phyloP scores from a whole-genome alignment of 2,888 invertebrate species.

The Apeira syringaria region DNA sequence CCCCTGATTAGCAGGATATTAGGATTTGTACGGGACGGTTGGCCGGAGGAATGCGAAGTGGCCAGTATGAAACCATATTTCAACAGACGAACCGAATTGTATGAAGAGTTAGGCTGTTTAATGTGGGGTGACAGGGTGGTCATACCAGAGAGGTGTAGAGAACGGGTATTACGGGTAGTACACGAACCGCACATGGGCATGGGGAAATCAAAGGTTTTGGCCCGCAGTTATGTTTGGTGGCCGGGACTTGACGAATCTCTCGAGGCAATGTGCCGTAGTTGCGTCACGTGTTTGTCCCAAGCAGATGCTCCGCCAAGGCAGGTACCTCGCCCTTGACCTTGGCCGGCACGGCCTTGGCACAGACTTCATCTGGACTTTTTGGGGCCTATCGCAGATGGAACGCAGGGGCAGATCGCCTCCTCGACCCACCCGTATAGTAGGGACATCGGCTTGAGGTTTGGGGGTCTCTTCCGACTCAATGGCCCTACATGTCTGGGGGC shows the following conservation, averaged over 20 bases:
- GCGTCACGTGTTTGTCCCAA: conserved; percentile 8
- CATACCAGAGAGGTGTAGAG: no score
- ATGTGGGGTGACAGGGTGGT: no score
- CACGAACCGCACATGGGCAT: conserved; percentile 26
- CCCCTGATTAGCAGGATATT: conserved; percentile 21
- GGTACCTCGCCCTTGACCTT: conserved; percentile 12
- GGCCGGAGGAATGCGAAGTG: conserved; percentile 21
- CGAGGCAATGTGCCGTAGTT: conserved; percentile 10
- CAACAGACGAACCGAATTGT: conserved; percentile 26
- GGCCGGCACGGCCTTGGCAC: conserved; percentile 17
- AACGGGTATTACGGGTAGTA: no score
- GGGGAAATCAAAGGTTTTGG: conserved; percentile 21
- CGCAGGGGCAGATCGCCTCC: no score
- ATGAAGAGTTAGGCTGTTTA: conserved; percentile 26
- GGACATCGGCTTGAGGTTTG: no score
- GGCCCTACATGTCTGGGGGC: no score
- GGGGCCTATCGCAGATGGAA: no score
- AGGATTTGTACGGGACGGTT: conserved; percentile 25
- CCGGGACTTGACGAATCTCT: conserved; percentile 35
- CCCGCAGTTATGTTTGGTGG: conserved; percentile 26
- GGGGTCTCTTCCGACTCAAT: no score
- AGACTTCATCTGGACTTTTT: conserved; percentile 26
- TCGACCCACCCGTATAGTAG: no score
- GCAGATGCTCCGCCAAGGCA: no score
- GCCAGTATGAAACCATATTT: conserved; percentile 25